These are phyloP conservation scores for Pangasius sanitwongsei DNA, from an alignment of 2,797 vertebrate genomes.

Conservation along the genomic window DNA sequence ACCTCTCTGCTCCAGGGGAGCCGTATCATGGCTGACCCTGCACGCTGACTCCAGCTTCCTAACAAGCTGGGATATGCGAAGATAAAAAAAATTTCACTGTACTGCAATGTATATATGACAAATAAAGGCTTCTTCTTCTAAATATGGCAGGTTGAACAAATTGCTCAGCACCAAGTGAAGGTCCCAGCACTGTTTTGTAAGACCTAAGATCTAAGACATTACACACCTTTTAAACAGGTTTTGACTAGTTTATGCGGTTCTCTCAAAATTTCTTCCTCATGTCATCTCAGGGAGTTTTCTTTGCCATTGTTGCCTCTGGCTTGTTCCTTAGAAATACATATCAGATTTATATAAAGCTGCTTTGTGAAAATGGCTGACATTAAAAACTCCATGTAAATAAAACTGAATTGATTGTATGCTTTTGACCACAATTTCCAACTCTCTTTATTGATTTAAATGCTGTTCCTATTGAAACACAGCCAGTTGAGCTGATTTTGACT, in stretches of 20 bases:
- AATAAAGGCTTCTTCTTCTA: background rate
- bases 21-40: background rate
- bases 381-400: background rate
- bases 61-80: background rate
- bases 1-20: background rate
- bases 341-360: background rate
- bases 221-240: conserved; percentile 7
- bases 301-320: background rate
- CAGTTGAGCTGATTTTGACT: background rate
- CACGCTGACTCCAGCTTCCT: background rate
- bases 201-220: background rate
- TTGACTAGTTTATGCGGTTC: background rate
- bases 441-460: background rate
- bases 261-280: background rate
- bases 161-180: background rate
- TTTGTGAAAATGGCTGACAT: background rate
- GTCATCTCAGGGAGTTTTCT: background rate
- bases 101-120: background rate
- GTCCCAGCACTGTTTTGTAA: background rate
- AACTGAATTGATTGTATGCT: background rate
- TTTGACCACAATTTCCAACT: background rate
- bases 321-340: background rate
- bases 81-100: background rate
- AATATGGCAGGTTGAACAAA: background rate
- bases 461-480: background rate